Percentiles rank a stretch among this genome's conserved stretches.
Evolutionary conservation across 2,888 invertebrate species (phyloP).

Genomic region (Himalopsyche japonica): DNA sequence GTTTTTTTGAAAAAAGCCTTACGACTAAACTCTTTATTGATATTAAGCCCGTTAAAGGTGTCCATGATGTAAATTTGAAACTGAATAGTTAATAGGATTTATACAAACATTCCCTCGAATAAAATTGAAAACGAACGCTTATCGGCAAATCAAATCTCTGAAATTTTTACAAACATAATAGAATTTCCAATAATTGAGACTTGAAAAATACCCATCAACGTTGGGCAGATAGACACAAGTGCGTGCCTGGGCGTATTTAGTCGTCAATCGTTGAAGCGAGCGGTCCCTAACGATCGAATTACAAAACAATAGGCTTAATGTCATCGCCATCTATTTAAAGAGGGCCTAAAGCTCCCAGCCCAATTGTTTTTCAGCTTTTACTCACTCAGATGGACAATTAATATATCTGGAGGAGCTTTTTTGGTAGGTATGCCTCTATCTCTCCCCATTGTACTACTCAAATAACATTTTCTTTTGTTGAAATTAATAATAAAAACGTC

Average conservation of each 20-base stretch:
- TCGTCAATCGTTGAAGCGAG: background rate
- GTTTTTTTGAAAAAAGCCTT: background rate
- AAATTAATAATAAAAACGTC: background rate
- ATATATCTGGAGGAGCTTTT: conserved; percentile 16
- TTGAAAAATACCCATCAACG: background rate
- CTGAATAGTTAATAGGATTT: background rate
- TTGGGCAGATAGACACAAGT: background rate
- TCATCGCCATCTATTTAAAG: conserved; percentile 28
- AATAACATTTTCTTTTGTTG: conserved; percentile 9
- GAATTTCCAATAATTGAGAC: background rate
- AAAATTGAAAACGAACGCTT: background rate
- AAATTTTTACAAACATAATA: background rate
- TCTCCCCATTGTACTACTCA: background rate
- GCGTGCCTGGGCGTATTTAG: background rate
- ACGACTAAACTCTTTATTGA: background rate
- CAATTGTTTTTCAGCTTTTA: conserved; percentile 31
- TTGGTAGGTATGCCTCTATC: background rate
- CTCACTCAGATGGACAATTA: conserved; percentile 32
- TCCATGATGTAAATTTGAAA: background rate
- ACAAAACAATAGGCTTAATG: conserved; percentile 36
- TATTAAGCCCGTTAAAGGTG: background rate
- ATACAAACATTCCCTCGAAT: background rate
- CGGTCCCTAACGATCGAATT: conserved; percentile 21
- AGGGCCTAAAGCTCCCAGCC: conserved; percentile 5
- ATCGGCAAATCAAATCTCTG: background rate